Conservation (phyloP, 2,888 invertebrate genomes). For the Apotomis betuletana region DNA sequence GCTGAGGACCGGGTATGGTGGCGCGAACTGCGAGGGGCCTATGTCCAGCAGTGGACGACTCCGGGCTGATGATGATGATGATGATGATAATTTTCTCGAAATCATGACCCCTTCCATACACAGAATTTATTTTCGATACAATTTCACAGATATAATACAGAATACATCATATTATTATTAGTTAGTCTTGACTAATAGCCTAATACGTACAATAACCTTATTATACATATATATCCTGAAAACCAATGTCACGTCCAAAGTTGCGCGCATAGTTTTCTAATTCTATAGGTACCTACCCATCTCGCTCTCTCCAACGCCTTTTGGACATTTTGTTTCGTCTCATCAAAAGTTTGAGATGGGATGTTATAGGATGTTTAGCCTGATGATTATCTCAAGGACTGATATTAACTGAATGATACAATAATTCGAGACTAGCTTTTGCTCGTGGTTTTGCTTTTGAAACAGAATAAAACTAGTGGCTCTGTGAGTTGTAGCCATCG, state of each 20-base stretch:
- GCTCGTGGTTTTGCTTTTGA: neutral
- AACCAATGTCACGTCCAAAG: slow-evolving; percentile 23
- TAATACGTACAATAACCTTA: neutral
- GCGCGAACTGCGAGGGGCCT: too few species aligned
- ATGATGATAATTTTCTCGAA: too few species aligned
- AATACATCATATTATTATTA: too few species aligned
- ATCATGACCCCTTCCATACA: too few species aligned
- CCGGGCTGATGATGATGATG: too few species aligned
- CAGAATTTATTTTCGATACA: too few species aligned
- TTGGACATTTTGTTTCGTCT: slow-evolving; percentile 12
- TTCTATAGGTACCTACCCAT: neutral
- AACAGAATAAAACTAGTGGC: too few species aligned
- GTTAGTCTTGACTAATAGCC: neutral
- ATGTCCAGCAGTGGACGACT: too few species aligned
- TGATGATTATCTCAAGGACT: neutral
- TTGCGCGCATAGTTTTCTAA: slow-evolving; percentile 21
- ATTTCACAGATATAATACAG: too few species aligned
- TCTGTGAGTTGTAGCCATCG: too few species aligned
- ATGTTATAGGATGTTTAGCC: slow-evolving; percentile 8
- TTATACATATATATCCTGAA: neutral
- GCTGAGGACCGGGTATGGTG: too few species aligned
- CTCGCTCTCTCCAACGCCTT: neutral
- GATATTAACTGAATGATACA: neutral
- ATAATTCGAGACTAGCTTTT: neutral
- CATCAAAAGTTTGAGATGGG: slow-evolving; percentile 6